Percentiles rank a stretch among this genome's conserved stretches.
Evolutionary conservation across 2,113 vertebrate species (phyloP).

Genomic region (Proteles cristata): DNA sequence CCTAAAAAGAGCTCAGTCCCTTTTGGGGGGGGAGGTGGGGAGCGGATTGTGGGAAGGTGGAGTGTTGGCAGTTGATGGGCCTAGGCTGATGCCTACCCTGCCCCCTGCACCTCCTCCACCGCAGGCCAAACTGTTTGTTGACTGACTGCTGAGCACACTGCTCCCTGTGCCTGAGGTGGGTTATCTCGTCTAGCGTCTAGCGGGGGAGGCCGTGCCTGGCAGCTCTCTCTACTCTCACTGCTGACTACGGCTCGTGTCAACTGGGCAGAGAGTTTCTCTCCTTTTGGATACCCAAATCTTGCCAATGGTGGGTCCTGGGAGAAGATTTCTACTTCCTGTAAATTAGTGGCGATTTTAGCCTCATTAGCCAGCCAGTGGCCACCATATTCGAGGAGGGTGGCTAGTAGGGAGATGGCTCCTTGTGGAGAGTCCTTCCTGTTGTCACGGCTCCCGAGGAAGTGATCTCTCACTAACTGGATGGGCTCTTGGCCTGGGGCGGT

Average conservation of each 20-base stretch:
- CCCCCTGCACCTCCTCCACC: too few relatives aligned
- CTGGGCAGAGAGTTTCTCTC: background rate
- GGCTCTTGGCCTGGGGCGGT: background rate
- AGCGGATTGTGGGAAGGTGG: background rate
- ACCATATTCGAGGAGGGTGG: background rate
- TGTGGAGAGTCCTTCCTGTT: background rate
- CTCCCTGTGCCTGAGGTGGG: background rate
- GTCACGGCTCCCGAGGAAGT: background rate
- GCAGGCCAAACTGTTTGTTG: background rate
- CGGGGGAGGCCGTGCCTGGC: background rate
- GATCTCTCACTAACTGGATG: background rate
- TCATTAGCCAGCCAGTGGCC: background rate
- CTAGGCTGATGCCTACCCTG: too few relatives aligned
- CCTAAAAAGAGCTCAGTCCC: background rate
- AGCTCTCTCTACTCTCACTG: background rate
- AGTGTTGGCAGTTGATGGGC: background rate
- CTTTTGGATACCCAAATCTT: background rate
- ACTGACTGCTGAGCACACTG: background rate
- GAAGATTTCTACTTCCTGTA: background rate
- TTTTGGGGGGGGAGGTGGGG: background rate
- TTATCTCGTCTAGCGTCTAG: rapidly evolving
- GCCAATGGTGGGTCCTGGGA: background rate
- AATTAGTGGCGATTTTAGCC: background rate
- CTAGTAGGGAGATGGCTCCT: background rate
- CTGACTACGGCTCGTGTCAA: background rate